Conservation (phyloP, 2,888 invertebrate species). For the Ernsta delagoae region DNA sequence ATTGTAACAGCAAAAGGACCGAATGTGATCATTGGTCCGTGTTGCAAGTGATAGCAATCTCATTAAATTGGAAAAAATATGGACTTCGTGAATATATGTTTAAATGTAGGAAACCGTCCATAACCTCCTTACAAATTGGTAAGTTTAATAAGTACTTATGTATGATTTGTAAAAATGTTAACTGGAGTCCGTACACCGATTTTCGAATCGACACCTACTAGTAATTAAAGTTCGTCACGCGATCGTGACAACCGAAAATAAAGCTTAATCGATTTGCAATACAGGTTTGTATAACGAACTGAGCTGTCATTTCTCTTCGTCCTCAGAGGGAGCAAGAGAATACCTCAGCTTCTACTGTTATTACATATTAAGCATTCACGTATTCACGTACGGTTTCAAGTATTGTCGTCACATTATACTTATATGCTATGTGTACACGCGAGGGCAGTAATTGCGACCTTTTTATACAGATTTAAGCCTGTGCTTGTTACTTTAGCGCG, state of each 20-base stretch:
- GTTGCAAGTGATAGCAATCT: slow-evolving; percentile 23
- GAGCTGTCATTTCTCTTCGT: slow-evolving; percentile 65
- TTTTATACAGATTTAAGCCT: slow-evolving; percentile 14
- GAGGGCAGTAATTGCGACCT: neutral
- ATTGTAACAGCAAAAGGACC: slow-evolving; percentile 21
- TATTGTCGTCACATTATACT: slow-evolving; percentile 1
- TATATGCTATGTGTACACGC: neutral
- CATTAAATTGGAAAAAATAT: slow-evolving; percentile 31
- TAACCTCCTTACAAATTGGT: slow-evolving; percentile 56
- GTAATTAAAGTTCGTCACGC: slow-evolving; percentile 81
- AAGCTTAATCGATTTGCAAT: slow-evolving; percentile 77
- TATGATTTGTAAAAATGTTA: slow-evolving; percentile 70
- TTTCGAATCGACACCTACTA: slow-evolving; percentile 80
- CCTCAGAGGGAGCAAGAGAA: slow-evolving; percentile 55
- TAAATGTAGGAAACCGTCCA: slow-evolving; percentile 14
- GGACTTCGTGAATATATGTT: no score
- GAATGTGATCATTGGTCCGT: slow-evolving; percentile 16
- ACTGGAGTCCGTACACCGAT: slow-evolving; percentile 67
- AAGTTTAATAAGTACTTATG: slow-evolving; percentile 64
- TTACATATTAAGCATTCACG: slow-evolving; percentile 1
- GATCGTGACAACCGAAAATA: slow-evolving; percentile 70
- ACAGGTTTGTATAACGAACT: slow-evolving; percentile 64
- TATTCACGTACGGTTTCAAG: slow-evolving; percentile 5
- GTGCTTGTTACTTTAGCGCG: slow-evolving; percentile 33
- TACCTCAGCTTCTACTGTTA: slow-evolving; percentile 6